These are phyloP conservation scores for Mesorhabditis belari DNA, from an alignment of 2,888 invertebrate species.

Conservation along the genomic window DNA sequence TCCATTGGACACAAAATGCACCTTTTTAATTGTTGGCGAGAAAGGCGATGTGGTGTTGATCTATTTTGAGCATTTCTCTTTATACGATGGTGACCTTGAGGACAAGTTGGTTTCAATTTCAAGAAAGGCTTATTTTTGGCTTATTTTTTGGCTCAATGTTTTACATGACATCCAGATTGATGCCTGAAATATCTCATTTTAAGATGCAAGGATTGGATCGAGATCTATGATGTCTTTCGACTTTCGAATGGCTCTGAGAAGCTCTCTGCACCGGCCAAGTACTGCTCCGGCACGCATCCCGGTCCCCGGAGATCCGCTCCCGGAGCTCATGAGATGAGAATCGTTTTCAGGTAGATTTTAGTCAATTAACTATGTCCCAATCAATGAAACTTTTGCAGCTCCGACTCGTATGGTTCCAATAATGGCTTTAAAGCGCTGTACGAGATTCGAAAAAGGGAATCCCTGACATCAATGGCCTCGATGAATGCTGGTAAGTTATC, in stretches of 20 bases:
- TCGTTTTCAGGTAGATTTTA: conserved; percentile 65
- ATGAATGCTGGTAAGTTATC: no score
- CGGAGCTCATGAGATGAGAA: conserved; percentile 77
- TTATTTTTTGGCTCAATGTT: not conserved
- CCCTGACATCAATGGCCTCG: no score
- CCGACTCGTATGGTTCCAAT: conserved; percentile 77
- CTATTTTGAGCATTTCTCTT: conserved; percentile 49
- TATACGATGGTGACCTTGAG: conserved; percentile 26
- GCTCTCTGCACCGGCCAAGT: conserved; percentile 57
- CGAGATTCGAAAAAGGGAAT: conserved; percentile 67
- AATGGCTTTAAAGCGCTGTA: conserved; percentile 94
- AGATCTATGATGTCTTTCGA: conserved; percentile 45
- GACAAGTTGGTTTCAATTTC: not conserved
- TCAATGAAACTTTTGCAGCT: conserved; percentile 58
- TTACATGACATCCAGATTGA: not conserved
- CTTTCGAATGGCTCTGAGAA: conserved; percentile 21
- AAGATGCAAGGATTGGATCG: conserved; percentile 47
- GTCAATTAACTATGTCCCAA: no score
- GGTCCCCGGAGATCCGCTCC: conserved; percentile 88
- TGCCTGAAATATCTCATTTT: not conserved
- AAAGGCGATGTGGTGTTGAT: conserved; percentile 45
- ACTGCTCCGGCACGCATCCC: conserved; percentile 82
- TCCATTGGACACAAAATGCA: conserved; percentile 55
- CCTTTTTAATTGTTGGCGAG: conserved; percentile 55
- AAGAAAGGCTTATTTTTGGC: not conserved